Percentiles rank a stretch among this genome's conserved stretches.
Evolutionary conservation across 1,140 invertebrate genomes (phyloP).

Genomic region (Drosophila yakuba): DNA sequence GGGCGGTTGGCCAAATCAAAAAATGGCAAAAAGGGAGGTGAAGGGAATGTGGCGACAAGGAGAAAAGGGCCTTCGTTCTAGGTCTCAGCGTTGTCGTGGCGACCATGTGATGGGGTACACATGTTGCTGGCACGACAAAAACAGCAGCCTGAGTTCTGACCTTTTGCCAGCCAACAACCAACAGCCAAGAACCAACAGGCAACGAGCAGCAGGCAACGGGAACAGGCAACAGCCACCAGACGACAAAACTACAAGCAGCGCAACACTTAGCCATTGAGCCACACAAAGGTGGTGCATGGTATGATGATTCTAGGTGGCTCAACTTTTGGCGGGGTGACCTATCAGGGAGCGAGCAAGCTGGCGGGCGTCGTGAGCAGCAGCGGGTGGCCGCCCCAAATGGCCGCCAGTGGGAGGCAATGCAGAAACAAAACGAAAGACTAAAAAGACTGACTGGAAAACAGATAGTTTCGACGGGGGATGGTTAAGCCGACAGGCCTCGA

Average conservation of each 20-base stretch:
- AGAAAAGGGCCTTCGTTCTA: conserved; percentile 2
- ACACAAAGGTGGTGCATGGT: neutral
- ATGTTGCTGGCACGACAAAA: conserved; percentile 71
- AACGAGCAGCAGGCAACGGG: conserved; percentile 1
- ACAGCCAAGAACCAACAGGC: neutral
- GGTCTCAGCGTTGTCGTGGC: conserved; percentile 53
- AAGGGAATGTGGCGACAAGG: neutral
- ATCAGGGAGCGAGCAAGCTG: conserved; percentile 21
- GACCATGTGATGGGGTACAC: conserved; percentile 81
- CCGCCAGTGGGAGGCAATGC: conserved; percentile 32
- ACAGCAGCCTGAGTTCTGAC: conserved; percentile 52
- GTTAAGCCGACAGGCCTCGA: conserved; percentile 6
- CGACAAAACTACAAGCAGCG: conserved; percentile 36
- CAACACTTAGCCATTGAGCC: conserved; percentile 31
- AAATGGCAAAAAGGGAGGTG: neutral
- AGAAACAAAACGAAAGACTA: neutral
- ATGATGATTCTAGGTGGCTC: neutral
- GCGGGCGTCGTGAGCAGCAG: conserved; percentile 41
- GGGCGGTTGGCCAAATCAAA: conserved; percentile 75
- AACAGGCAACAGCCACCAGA: neutral
- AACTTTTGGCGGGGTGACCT: conserved; percentile 12
- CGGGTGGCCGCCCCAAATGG: conserved; percentile 45
- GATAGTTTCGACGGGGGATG: conserved; percentile 9
- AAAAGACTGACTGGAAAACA: conserved; percentile 10
- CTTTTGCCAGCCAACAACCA: conserved; percentile 52